Percentiles rank a stretch among this genome's conserved stretches.
Evolutionary conservation across 1,140 invertebrate species (phyloP).

Genomic region (Radopholus similis): DNA sequence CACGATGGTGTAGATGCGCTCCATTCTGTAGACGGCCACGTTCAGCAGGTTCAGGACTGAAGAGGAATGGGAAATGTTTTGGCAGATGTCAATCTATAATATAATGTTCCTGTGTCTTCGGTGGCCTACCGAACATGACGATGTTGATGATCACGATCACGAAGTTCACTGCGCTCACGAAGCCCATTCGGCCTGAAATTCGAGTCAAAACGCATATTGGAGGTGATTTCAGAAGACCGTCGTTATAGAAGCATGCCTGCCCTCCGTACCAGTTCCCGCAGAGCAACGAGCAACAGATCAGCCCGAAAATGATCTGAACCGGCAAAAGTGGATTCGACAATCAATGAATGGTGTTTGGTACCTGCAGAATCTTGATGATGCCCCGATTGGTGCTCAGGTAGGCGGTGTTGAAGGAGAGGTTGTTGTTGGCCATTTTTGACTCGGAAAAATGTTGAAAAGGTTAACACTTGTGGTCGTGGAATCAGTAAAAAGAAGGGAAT

Average conservation of each 20-base stretch:
- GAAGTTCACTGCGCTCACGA: neutral
- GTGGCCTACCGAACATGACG: neutral
- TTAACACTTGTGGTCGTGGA: no score
- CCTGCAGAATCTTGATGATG: constrained; percentile 42
- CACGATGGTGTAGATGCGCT: neutral
- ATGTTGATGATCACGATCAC: neutral
- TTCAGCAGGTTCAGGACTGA: neutral
- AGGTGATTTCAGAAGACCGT: neutral
- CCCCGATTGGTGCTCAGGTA: constrained; percentile 48
- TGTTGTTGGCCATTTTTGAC: no score
- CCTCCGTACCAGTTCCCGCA: neutral
- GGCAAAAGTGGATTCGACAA: neutral
- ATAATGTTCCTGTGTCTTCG: neutral
- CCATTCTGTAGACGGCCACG: neutral
- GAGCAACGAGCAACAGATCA: neutral
- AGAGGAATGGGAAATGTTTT: no score
- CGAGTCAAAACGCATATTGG: neutral
- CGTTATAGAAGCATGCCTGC: neutral
- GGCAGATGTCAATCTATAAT: neutral
- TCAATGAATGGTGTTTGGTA: no score
- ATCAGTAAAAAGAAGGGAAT: no score
- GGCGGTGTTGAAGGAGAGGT: constrained; percentile 50
- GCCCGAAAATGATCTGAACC: neutral
- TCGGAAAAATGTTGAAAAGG: no score
- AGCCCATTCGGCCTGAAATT: neutral